Evolutionary conservation across 1,140 invertebrate species (phyloP).

Genomic region (Saccostrea cuccullata): DNA sequence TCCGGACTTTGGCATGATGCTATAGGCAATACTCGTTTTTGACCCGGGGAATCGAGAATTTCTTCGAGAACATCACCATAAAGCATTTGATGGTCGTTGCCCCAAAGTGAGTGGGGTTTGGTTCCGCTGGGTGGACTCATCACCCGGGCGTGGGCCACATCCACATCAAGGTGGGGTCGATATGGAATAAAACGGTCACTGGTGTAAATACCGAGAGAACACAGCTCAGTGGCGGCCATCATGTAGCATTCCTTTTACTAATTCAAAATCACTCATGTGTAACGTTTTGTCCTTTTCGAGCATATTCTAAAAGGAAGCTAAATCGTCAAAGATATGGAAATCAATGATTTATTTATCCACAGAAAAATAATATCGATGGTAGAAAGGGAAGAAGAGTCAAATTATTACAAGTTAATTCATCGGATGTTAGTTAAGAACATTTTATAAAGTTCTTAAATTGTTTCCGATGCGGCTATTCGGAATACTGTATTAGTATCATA

Average conservation of each 20-base stretch:
- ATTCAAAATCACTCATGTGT: background rate
- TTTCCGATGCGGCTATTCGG: too few species aligned
- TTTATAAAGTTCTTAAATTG: too few species aligned
- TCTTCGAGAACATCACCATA: conserved; percentile 47
- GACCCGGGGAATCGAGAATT: conserved; percentile 23
- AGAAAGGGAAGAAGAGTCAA: too few species aligned
- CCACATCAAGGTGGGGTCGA: conserved; percentile 45
- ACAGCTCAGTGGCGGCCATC: conserved; percentile 6
- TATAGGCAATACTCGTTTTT: conserved; percentile 39
- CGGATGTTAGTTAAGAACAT: too few species aligned
- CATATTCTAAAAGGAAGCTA: too few species aligned
- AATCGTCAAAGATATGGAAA: too few species aligned
- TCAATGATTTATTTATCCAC: too few species aligned
- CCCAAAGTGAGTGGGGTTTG: conserved; percentile 12
- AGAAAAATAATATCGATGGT: too few species aligned
- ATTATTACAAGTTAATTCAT: too few species aligned
- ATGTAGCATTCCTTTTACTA: background rate
- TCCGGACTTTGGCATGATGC: background rate
- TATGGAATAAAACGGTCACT: conserved; percentile 53
- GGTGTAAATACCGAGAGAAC: background rate
- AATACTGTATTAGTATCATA: too few species aligned
- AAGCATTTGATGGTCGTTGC: conserved; percentile 16
- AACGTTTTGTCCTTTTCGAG: background rate
- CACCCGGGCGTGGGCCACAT: conserved; percentile 45
- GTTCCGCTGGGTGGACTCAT: conserved; percentile 11